phyloP scores from a whole-genome alignment of 2,888 invertebrate species.

The Cosmopolites sordidus region DNA sequence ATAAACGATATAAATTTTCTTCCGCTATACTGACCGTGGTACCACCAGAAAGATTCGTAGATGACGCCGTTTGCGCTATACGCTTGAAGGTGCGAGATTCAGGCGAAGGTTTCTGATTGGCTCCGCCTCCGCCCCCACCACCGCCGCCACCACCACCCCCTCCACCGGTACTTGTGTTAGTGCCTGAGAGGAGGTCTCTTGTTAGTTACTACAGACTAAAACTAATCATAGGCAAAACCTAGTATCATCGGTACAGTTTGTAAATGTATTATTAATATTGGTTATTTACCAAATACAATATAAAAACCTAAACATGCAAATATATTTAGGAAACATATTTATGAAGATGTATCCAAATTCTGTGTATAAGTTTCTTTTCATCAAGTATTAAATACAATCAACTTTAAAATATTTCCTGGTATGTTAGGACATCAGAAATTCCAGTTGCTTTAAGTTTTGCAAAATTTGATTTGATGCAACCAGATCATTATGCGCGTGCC shows the following conservation, averaged over 20 bases:
- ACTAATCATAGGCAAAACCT: too few relatives aligned
- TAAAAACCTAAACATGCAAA: background rate
- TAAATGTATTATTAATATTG: too few relatives aligned
- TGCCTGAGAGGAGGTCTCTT: conserved; percentile 17
- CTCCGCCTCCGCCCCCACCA: conserved; percentile 21
- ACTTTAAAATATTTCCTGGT: too few relatives aligned
- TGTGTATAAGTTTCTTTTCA: background rate
- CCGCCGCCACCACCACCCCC: conserved; percentile 36
- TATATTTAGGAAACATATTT: background rate
- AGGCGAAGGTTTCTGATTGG: conserved; percentile 34
- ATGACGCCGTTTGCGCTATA: conserved; percentile 40
- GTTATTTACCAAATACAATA: too few relatives aligned
- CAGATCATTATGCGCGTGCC: too few relatives aligned
- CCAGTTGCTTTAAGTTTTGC: too few relatives aligned
- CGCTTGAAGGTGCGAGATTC: conserved; percentile 43
- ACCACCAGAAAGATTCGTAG: conserved; percentile 49
- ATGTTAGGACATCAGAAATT: too few relatives aligned
- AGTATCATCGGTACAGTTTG: too few relatives aligned
- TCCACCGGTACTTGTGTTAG: conserved; percentile 36
- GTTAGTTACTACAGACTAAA: background rate
- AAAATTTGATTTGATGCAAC: too few relatives aligned
- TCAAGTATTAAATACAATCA: too few relatives aligned
- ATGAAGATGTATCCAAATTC: background rate
- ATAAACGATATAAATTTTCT: background rate
- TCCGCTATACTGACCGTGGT: conserved; percentile 38